phyloP scores from a whole-genome alignment of 35 echinoderm and acorn worm species.

The Diadema setosum region DNA sequence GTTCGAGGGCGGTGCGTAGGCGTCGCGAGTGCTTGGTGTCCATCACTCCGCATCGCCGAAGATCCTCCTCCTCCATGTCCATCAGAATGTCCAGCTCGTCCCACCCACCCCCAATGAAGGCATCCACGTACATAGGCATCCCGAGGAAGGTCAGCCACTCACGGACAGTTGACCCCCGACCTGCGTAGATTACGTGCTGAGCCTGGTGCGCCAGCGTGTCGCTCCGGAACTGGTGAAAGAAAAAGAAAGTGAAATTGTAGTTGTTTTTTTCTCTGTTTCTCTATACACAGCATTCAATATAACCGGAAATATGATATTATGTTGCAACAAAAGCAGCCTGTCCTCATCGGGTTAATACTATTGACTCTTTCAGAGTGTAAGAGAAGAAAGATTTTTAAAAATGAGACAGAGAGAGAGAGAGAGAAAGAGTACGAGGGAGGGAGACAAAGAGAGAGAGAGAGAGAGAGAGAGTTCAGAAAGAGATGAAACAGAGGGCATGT shows the following conservation, averaged over 20 bases:
- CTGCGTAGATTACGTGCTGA: slow-evolving; percentile 60
- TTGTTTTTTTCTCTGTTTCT: too few relatives aligned
- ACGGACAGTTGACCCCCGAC: slow-evolving; percentile 43
- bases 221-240: slow-evolving; percentile 72
- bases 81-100: slow-evolving; percentile 85
- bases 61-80: slow-evolving; percentile 89
- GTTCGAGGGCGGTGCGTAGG: slow-evolving; percentile 60
- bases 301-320: too few relatives aligned
- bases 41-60: slow-evolving; percentile 74
- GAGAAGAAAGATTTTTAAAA: too few relatives aligned
- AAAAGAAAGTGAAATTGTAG: neutral
- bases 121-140: slow-evolving; percentile 90
- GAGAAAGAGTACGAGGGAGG: too few relatives aligned
- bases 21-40: slow-evolving; percentile 81
- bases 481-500: too few relatives aligned
- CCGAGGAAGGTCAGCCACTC: slow-evolving; percentile 90
- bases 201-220: slow-evolving; percentile 77
- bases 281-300: too few relatives aligned
- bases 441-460: too few relatives aligned
- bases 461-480: too few relatives aligned
- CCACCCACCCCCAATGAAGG: slow-evolving; percentile 83
- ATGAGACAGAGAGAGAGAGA: too few relatives aligned
- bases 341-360: too few relatives aligned
- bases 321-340: too few relatives aligned
- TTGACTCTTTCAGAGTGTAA: too few relatives aligned